These are phyloP conservation scores for Novumbra hubbsi DNA, from an alignment of 2,797 vertebrate species.

Conservation along the genomic window DNA sequence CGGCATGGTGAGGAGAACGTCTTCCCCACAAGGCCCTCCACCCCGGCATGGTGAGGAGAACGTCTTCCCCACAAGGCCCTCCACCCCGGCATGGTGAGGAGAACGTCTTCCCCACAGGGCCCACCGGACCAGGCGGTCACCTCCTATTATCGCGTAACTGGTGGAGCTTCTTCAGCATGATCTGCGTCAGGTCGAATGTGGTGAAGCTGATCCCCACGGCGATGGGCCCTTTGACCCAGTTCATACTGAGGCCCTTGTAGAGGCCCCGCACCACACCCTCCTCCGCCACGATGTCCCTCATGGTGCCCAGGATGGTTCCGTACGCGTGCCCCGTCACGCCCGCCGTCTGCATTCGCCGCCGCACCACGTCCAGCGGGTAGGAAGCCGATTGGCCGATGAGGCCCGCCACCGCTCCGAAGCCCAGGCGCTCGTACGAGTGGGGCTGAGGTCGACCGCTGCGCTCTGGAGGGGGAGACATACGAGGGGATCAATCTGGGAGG, in stretches of 20 bases:
- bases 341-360: constrained; percentile 95
- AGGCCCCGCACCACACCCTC: constrained; percentile 85
- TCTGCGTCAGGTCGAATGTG: constrained; percentile 91
- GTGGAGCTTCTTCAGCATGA: constrained; percentile 81
- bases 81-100: background rate
- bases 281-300: constrained; percentile 79
- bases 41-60: too few relatives aligned
- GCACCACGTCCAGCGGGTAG: constrained; percentile 95
- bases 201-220: constrained; percentile 94
- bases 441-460: constrained; percentile 67
- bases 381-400: constrained; percentile 93
- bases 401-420: constrained; percentile 92
- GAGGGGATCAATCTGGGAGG: background rate
- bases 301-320: constrained; percentile 79
- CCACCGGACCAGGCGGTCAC: background rate
- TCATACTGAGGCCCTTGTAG: constrained; percentile 99
- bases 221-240: constrained; percentile 96
- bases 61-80: background rate
- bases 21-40: background rate
- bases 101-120: background rate
- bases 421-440: constrained; percentile 83
- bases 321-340: constrained; percentile 85
- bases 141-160: constrained; percentile 45
- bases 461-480: constrained; percentile 10
- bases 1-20: too few relatives aligned